Percentiles rank a stretch among this genome's conserved stretches.
Conservation (phyloP, 2,888 invertebrate genomes). For the Flabesymbios commensalis region DNA sequence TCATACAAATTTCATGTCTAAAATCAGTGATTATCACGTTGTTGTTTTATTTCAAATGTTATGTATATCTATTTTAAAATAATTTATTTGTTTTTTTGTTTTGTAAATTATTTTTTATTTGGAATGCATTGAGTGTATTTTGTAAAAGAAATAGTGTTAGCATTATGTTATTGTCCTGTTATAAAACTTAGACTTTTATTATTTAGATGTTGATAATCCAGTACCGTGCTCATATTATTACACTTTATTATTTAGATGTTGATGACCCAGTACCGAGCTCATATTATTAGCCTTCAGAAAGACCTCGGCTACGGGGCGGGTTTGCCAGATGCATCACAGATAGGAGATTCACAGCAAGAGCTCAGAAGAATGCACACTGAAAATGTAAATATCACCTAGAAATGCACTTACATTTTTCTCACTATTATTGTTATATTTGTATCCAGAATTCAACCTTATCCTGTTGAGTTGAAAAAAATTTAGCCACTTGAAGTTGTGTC, state of each 20-base stretch:
- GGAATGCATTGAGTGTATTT: not conserved
- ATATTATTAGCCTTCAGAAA: constrained; percentile 44
- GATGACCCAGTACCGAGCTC: constrained; percentile 50
- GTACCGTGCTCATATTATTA: too few species aligned
- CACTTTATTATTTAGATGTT: too few species aligned
- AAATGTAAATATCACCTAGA: constrained; percentile 45
- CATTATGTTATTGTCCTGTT: not conserved
- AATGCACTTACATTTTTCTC: not conserved
- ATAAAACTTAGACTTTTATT: too few species aligned
- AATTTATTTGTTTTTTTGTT: not conserved
- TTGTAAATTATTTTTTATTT: not conserved
- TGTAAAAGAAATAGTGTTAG: not conserved
- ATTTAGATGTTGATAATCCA: too few species aligned
- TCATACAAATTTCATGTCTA: too few species aligned
- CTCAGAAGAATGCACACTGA: constrained; percentile 50
- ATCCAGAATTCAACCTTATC: too few species aligned
- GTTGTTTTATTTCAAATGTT: too few species aligned
- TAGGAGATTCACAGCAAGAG: constrained; percentile 45
- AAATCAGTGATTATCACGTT: too few species aligned
- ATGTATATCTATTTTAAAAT: too few species aligned
- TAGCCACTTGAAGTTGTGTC: too few species aligned
- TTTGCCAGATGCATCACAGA: constrained; percentile 9
- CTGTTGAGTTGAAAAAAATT: too few species aligned
- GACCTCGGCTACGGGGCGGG: constrained; percentile 41
- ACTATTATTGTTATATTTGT: not conserved